Base-by-base conservation (phyloP, 2,113 vertebrate species). In the Tachycineta bicolor region DNA sequence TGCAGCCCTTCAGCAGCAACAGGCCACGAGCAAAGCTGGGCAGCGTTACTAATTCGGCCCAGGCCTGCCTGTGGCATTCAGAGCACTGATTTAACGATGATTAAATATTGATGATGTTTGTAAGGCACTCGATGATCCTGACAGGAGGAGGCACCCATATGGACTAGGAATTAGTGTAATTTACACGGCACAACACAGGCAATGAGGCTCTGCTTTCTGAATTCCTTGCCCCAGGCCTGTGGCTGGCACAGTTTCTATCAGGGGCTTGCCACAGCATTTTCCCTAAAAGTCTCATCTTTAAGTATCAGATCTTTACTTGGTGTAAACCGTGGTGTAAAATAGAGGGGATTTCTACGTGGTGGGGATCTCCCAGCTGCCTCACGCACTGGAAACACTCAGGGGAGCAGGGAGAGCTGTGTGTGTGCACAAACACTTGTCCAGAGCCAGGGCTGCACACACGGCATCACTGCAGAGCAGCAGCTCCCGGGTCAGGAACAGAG, bases 51-150 rank as follows among this genome's bases (percentile, higher is more conserved):
- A 5, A 69, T 52, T 49, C 26, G 67, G 75, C 28, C 74, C 62
- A 23, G 69, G 65, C 78, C 79, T 50, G 85, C 58, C 74, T 79
- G 70, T 1, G 81, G 53, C 91, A 41, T 86, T 70, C 84, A n/a
- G 53, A 87, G 87, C 68, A 16, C 74, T 79, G 63, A 64, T 76
- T 92, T 95, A 83, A 94, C 0, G 0, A 43, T 22, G 47, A 77
- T 94, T 80, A 93, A 96, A 94, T 88, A 96, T 83, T 92, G 85
- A 94, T 83, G 78, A 41, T 91, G 90, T 93, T 93, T 91, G 62
- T 67, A 88, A 96, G 91, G 88, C 82, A 50, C 79, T 83, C 50
- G 8, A 41, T 69, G 85, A 96, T 80, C 41, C 92, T 69, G 85
- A 83, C 44, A 37, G 90, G 85, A 97, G 71, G 82, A 7, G 22